Base-by-base conservation (phyloP, 2,888 invertebrate genomes). In the Sarcophaga variegata region DNA sequence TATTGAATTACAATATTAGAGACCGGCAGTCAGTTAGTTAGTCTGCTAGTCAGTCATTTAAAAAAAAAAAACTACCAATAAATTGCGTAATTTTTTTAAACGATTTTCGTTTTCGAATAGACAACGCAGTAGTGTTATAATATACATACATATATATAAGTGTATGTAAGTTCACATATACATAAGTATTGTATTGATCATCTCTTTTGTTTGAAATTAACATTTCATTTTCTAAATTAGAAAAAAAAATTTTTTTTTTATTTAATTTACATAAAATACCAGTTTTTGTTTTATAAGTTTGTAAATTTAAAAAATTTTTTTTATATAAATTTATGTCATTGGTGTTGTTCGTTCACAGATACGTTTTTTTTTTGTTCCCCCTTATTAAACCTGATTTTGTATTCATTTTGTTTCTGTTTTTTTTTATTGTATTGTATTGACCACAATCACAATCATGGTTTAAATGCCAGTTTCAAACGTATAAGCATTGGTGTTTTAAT, bases 221-320 rank as follows among this genome's bases (percentile, higher is more conserved):
- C 14, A 59, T 62, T 74, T 72, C 60, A 45, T 59, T 70, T 54
- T 54, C 54, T 54, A 14, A 54, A 54, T 47, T 59, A 71, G n/a
- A 37, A 37, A 37, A 37, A 37, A 37, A 37, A 59, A 45, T 37
- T 37, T 37, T 37, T 37, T 37, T 37, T 37, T 37, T 37, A 0
- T 37, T 37, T 2, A 22, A 83, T 83, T 78, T 77, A 74, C 86
- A 86, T 86, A 86, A 79, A 76, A 78, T 76, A 86, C 82, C 47
- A 76, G 82, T 82, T 82, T 71, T 4, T 25, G 71, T 12, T 54
- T 49, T 75, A 37, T 37, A 12, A 54, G 54, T 54, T 54, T 12
- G 60, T 67, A 80, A 80, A 86, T 74, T 67, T 54, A 2, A 22
- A 22, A 22, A 22, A 22, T 2, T 27, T 27, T 37, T 37, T 37